Evolutionary conservation across 2,113 vertebrate genomes (phyloP).

Genomic region (Passer montanus): DNA sequence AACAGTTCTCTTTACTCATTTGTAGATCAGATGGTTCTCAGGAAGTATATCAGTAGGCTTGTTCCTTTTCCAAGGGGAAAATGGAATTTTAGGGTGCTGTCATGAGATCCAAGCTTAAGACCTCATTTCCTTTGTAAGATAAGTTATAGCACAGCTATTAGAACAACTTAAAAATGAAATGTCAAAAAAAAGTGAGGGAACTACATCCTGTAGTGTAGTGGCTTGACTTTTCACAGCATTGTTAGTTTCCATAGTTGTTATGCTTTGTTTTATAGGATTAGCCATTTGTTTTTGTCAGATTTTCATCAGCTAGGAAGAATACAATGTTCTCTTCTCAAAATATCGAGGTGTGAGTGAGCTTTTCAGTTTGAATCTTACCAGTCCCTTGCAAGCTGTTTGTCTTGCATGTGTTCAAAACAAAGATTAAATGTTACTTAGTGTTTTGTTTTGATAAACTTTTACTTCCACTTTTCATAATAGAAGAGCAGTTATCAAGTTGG

Average conservation of each 20-base stretch:
- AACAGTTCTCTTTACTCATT: neutral
- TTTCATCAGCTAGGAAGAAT: neutral
- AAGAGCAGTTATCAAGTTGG: neutral
- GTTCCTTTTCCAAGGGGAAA: neutral
- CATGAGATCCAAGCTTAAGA: neutral
- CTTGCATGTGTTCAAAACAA: neutral
- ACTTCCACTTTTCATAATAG: neutral
- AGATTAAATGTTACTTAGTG: neutral
- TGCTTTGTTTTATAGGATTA: neutral
- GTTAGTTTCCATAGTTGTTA: neutral
- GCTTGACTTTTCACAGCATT: neutral
- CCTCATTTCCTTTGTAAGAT: neutral
- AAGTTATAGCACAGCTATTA: neutral
- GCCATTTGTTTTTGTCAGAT: neutral
- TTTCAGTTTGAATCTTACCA: neutral
- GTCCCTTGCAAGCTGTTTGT: neutral
- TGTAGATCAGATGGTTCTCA: neutral
- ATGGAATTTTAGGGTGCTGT: neutral
- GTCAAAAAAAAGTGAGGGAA: neutral
- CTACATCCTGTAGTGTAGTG: neutral
- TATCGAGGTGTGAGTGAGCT: neutral
- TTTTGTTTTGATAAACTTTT: neutral
- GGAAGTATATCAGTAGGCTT: neutral
- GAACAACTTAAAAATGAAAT: neutral
- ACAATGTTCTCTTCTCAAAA: neutral